These are phyloP conservation scores for Mungos mungo DNA, from an alignment of 2,113 vertebrate genomes.

Conservation along the genomic window DNA sequence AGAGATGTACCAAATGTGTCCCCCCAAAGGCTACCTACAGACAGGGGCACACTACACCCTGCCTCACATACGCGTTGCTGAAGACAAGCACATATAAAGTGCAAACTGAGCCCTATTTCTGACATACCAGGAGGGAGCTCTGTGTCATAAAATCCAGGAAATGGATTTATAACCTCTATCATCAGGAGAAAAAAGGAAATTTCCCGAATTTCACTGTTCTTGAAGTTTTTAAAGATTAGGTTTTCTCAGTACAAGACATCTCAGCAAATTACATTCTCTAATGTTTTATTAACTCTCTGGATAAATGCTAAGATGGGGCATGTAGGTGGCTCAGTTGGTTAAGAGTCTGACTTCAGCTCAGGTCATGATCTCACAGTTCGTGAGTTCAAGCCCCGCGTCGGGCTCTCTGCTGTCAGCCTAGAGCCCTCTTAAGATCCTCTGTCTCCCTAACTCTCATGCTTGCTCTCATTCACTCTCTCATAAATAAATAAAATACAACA, in stretches of 20 bases:
- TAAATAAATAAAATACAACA: too few relatives aligned
- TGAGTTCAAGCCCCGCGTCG: too few relatives aligned
- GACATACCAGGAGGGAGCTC: not conserved
- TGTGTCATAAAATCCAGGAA: not conserved
- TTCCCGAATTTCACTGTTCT: not conserved
- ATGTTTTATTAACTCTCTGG: not conserved
- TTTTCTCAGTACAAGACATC: not conserved
- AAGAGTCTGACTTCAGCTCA: too few relatives aligned
- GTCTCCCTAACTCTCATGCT: too few relatives aligned
- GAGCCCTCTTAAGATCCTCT: too few relatives aligned
- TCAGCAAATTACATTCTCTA: not conserved
- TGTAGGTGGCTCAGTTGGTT: too few relatives aligned
- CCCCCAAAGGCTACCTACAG: too few relatives aligned
- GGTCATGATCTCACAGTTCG: too few relatives aligned
- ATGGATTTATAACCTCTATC: not conserved
- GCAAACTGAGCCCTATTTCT: not conserved
- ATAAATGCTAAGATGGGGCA: not conserved
- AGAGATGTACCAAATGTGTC: not conserved
- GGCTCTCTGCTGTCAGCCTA: too few relatives aligned
- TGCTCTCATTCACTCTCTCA: too few relatives aligned
- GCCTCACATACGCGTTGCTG: fast-evolving
- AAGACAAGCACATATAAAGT: not conserved
- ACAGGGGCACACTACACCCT: too few relatives aligned
- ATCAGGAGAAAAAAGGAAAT: not conserved
- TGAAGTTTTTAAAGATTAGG: not conserved